Evolutionary conservation across 1,140 invertebrate genomes (phyloP).

Genomic region (Spodoptera litura): DNA sequence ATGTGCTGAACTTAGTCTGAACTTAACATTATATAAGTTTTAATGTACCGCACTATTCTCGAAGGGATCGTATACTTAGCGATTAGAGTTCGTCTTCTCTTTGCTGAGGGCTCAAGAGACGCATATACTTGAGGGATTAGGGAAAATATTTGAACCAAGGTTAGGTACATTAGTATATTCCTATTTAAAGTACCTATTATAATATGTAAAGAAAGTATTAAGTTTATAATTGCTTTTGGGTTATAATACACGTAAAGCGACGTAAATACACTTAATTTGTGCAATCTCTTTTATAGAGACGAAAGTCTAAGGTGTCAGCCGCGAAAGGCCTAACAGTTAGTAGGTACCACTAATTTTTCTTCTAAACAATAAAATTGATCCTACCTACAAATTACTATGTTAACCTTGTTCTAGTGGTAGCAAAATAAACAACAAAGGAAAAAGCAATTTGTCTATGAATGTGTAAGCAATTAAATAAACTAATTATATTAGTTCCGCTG

Average conservation of each 20-base stretch:
- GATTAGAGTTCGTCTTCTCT: conserved; percentile 22
- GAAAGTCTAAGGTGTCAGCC: too few species aligned
- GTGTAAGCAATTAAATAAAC: conserved; percentile 37
- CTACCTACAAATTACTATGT: too few species aligned
- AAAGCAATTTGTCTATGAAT: conserved; percentile 16
- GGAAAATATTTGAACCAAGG: neutral
- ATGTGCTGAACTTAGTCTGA: conserved; percentile 26
- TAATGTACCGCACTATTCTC: conserved; percentile 24
- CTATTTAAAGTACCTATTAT: neutral
- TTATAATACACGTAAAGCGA: too few species aligned
- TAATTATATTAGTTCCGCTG: conserved; percentile 43
- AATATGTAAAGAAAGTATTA: too few species aligned
- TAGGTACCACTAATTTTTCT: too few species aligned
- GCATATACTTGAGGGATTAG: conserved; percentile 11
- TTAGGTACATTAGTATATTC: neutral
- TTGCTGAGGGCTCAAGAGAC: neutral
- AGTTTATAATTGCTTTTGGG: too few species aligned
- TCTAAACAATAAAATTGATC: too few species aligned
- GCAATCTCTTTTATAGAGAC: too few species aligned
- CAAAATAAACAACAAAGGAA: conserved; percentile 2
- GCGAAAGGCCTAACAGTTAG: too few species aligned
- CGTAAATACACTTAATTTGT: too few species aligned
- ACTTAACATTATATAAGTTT: conserved; percentile 37
- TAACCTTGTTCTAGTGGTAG: neutral
- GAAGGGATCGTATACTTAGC: conserved; percentile 31